Evolutionary conservation across 2,888 invertebrate genomes (phyloP).

Genomic region (Amorpha juglandis): DNA sequence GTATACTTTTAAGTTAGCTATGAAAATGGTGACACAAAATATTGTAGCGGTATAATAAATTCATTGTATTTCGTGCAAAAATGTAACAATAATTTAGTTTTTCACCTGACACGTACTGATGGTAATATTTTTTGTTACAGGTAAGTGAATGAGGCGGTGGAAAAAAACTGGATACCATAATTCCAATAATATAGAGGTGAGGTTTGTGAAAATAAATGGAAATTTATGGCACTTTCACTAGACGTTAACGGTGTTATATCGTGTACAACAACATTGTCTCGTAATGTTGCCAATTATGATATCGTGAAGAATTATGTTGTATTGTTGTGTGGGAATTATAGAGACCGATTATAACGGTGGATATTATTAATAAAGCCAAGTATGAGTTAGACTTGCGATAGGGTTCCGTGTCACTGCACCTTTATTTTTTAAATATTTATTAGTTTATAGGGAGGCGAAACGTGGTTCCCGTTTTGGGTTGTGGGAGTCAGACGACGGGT

Average conservation of each 20-base stretch:
- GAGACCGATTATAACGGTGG: neutral
- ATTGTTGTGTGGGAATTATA: slow-evolving; percentile 14
- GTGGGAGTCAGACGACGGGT: too few species aligned
- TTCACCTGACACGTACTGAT: neutral
- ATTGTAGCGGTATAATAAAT: neutral
- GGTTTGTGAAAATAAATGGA: slow-evolving; percentile 25
- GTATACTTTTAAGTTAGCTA: too few species aligned
- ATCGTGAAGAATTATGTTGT: slow-evolving; percentile 11
- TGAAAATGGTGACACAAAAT: neutral
- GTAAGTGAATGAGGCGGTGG: slow-evolving; percentile 20
- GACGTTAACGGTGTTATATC: slow-evolving; percentile 3
- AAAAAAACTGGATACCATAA: neutral
- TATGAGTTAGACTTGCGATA: too few species aligned
- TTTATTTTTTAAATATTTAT: too few species aligned
- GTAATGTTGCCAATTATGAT: slow-evolving; percentile 11
- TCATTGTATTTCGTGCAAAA: neutral
- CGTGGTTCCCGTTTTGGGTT: too few species aligned
- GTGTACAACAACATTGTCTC: slow-evolving; percentile 7
- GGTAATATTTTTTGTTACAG: slow-evolving; percentile 22
- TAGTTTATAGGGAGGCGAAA: too few species aligned
- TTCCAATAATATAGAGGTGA: slow-evolving; percentile 11
- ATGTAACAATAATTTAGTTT: neutral
- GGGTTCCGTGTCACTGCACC: too few species aligned
- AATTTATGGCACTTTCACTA: slow-evolving; percentile 27
- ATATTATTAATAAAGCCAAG: too few species aligned